Base-by-base conservation (phyloP, 2,113 vertebrate genomes). In the Dicaeum eximium region DNA sequence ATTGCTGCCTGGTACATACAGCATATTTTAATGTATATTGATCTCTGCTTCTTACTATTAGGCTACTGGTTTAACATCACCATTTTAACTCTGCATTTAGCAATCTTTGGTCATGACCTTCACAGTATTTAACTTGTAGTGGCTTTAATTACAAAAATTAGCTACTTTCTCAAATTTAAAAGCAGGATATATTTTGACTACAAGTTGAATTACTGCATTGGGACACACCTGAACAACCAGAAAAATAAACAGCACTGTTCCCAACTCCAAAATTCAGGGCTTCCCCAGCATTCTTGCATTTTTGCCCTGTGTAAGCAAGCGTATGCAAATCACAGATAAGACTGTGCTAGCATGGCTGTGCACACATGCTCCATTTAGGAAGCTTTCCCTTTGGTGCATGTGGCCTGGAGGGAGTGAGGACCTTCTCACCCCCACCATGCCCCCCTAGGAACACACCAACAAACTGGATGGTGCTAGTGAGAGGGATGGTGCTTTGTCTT, bases 61-160 rank as follows among this genome's bases (percentile, higher is more conserved):
- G 80, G 44, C 42, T 66, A 67, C 22, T 40, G 22, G 67, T 65
- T 81, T 71, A 81, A 70, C 4, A 60, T 27, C 33, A 64, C 8
- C 30, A 47, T 89, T 94, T 90, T 47, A 65, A 65, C 35, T 84
- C 38, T 37, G n/a, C 15, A 47, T 42, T 91, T 84, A 81, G 54
- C 28, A 54, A 23, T 56, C 57, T 74, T 45, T 79, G 60, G 54
- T 61, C 15, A 37, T 18, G 19, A 75, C 10, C 38, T 72, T 53
- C 38, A 53, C 18, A 79, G 40, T 30, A 67, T 28, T 69, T 70
- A 48, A 58, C 53, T 24, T 86, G 23, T 10, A 33, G 31, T 54
- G n/a, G 31, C 67, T 38, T 92, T 73, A 54, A 71, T 71, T 81
- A 69, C 15, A 86, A 92, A 86, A 61, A 93, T 65, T 42, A 81